Conservation (phyloP, 2,113 vertebrate species). For the Jacana jacana region DNA sequence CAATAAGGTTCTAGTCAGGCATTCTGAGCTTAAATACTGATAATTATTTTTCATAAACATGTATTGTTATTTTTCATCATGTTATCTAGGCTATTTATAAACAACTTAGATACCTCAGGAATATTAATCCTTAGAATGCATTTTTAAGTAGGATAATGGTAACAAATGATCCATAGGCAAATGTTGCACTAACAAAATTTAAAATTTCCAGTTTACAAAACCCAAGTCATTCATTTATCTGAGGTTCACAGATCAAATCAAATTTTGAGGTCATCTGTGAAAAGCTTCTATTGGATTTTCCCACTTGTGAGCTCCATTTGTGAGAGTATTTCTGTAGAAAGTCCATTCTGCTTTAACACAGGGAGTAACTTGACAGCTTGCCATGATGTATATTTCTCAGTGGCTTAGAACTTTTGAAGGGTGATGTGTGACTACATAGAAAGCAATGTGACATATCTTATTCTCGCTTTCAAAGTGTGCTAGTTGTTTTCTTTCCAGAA, state of each 20-base stretch:
- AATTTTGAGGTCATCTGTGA: background rate
- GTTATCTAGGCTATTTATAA: background rate
- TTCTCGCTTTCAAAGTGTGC: background rate
- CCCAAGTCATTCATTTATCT: background rate
- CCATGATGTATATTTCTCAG: background rate
- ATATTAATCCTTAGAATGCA: background rate
- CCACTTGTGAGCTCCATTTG: background rate
- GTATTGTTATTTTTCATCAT: background rate
- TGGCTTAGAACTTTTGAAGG: background rate
- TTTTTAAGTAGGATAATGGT: background rate
- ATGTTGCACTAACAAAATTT: background rate
- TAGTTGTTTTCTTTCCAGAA: background rate
- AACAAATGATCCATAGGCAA: background rate
- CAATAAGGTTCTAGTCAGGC: background rate
- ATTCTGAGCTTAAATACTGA: background rate
- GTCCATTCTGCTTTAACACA: background rate
- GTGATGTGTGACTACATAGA: background rate
- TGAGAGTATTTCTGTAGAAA: background rate
- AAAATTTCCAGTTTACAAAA: background rate
- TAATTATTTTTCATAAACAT: background rate
- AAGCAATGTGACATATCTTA: background rate
- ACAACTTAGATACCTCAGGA: background rate
- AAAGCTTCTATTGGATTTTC: background rate
- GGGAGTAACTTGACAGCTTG: background rate
- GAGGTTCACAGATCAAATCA: background rate